Base-by-base conservation (phyloP, 2,113 vertebrate genomes). In the Coreoperca whiteheadi region DNA sequence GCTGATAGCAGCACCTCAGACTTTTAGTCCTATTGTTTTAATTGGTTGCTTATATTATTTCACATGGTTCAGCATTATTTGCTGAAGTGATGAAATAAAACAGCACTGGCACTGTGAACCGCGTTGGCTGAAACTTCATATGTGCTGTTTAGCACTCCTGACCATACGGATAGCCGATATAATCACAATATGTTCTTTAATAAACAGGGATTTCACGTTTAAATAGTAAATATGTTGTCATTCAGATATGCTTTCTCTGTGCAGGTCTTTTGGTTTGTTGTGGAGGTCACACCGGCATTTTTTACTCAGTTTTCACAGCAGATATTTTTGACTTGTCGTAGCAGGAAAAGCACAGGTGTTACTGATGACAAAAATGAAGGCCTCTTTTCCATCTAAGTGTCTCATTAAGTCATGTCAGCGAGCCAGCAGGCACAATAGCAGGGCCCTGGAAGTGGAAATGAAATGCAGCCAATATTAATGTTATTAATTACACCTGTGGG, bases 21-120 rank as follows among this genome's bases (percentile, higher is more conserved):
- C 0, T 46, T 59, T 32, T 8, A 32, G 14, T 46, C 32, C 2
- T 57, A 56, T 64, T 51, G 39, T 39, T 69, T 59, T 53, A 23
- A 43, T 54, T 54, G 21, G 30, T 25, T 74, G 84, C 84, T 82
- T 37, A 83, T 43, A 91, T 66, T 79, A 77, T 32, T 83, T 84
- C 72, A 67, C 18, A 41, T 39, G 78, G 16, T 21, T 70, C 39
- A 72, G 34, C n/a, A n/a, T n/a, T n/a, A 57, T 39, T 25, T 56
- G 15, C 15, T 20, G 46, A 32, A 28, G 43, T 15, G 54, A 65
- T 48, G 21, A 63, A 53, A 54, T 68, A 39, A 37, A 21, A 54
- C 37, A 61, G 6, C 34, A n/a, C 1, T 23, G 4, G 61, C 6
- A 39, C 23, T 23, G 60, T 12, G n/a, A 53, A 53, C 8, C 8